Base-by-base conservation (phyloP, 2,888 invertebrate species). In the Drosophila buzzatii region DNA sequence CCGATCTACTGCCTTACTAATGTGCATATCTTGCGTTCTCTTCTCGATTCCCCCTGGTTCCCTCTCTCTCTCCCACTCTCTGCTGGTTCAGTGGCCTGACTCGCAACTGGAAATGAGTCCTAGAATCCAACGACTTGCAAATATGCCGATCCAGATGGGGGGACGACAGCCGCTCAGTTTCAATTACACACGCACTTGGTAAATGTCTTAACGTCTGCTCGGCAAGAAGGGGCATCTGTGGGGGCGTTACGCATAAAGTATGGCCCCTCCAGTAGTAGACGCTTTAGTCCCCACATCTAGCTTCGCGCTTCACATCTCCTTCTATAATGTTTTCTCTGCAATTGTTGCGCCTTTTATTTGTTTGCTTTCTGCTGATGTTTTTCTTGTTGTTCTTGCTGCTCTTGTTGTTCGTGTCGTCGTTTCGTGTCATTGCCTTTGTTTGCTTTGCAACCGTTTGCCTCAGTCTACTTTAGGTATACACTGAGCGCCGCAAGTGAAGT, bases 391-490 rank as follows among this genome's bases (percentile, higher is more conserved):
- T 59, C 9, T 4, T 75, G 49, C 37, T 76, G 69, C 35, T 85
- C 57, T 59, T 74, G 69, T 70, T 69, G 63, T 65, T 60, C 58
- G 68, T 68, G 66, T 74, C 69, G 73, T 75, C 76, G 90, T 82
- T 90, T 88, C 89, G 86, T 90, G 89, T 86, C 90, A 86, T 86
- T 86, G 90, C 85, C 86, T 90, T 90, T 90, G 90, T 86, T 90
- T 81, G 83, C 81, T 81, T 78, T 76, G 81, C 81, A 87, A 87
- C 68, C 61, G 52, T 70, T 55, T 56, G 37, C 23, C 44, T 0
- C 8, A n/a, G 45, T 20, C 63, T 23, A 18, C 51, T 1, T 20
- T 1, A 16, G 33, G 23, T 18, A 18, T 39, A 27, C 31, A 23
- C 20, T 42, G 23, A 20, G 57, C 20, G 33, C 2, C 10, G 8